Evolutionary conservation across 1,140 invertebrate genomes (phyloP).

Genomic region (Drosophila kanapiae): DNA sequence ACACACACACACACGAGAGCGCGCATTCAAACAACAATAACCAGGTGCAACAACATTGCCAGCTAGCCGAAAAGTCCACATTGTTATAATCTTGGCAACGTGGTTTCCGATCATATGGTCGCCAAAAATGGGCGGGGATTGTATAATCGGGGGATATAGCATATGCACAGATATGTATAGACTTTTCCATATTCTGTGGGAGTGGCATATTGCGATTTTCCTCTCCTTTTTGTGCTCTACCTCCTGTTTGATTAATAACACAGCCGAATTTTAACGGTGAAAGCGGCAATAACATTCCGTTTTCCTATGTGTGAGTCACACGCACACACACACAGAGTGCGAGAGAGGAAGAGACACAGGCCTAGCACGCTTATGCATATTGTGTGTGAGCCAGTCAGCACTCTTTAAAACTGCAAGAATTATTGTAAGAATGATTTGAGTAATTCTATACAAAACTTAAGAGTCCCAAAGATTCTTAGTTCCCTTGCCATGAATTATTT

Average conservation of each 20-base stretch:
- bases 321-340: conserved; percentile 1
- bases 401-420: neutral
- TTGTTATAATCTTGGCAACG: conserved; percentile 76
- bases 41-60: conserved; percentile 60
- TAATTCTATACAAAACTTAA: neutral
- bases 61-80: conserved; percentile 50
- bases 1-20: neutral
- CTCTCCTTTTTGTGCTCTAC: conserved; percentile 11
- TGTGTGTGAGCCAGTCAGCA: conserved; percentile 1
- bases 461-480: neutral
- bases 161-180: conserved; percentile 12
- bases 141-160: conserved; percentile 43
- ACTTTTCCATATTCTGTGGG: conserved; percentile 10
- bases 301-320: conserved; percentile 18
- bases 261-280: conserved; percentile 29
- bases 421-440: neutral
- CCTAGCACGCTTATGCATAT: conserved; percentile 14
- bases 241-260: conserved; percentile 22
- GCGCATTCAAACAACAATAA: conserved; percentile 49
- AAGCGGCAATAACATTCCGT: conserved; percentile 37
- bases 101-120: conserved; percentile 78
- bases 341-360: conserved; percentile 4
- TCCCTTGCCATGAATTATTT: neutral
- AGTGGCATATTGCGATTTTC: conserved; percentile 1
- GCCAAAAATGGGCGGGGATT: conserved; percentile 49